A percentile compares a stretch with the other conserved stretches of the same genome.
Conservation (phyloP, 1,140 invertebrate genomes). For the Magallana gigas region DNA sequence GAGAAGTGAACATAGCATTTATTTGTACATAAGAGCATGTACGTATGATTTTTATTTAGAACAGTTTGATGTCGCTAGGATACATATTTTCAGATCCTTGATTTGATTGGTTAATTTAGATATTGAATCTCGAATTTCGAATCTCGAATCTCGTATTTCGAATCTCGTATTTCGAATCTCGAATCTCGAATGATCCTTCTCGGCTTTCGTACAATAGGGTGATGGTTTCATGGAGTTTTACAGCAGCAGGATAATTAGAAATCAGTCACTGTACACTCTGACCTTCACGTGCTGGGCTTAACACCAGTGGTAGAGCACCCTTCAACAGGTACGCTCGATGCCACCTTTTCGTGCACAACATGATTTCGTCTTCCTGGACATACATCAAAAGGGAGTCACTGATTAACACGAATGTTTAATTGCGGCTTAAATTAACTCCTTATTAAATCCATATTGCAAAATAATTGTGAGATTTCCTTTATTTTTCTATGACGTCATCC, state of each 20-base stretch:
- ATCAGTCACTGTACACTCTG: neutral
- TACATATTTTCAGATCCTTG: too few species aligned
- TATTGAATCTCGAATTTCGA: too few species aligned
- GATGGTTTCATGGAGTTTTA: neutral
- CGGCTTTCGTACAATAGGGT: too few species aligned
- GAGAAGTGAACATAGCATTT: too few species aligned
- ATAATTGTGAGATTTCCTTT: neutral
- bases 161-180: too few species aligned
- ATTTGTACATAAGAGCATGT: too few species aligned
- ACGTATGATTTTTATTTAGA: too few species aligned
- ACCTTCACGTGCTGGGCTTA: neutral
- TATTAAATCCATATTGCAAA: neutral
- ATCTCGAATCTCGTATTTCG: too few species aligned
- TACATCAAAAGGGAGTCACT: slow-evolving; percentile 21
- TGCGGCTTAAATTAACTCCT: slow-evolving; percentile 24
- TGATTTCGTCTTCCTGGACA: slow-evolving; percentile 27
- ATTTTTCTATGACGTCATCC: slow-evolving; percentile 9
- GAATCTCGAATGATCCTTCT: too few species aligned
- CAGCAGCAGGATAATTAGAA: neutral
- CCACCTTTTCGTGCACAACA: slow-evolving; percentile 1
- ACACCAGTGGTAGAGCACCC: neutral
- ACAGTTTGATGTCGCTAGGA: too few species aligned
- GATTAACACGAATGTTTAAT: slow-evolving; percentile 6
- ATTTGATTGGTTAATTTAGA: too few species aligned
- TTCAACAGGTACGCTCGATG: neutral